A percentile compares a stretch with the other conserved stretches of the same genome.
phyloP scores from a whole-genome alignment of 2,888 invertebrate genomes.

The Schizaphis graminum region DNA sequence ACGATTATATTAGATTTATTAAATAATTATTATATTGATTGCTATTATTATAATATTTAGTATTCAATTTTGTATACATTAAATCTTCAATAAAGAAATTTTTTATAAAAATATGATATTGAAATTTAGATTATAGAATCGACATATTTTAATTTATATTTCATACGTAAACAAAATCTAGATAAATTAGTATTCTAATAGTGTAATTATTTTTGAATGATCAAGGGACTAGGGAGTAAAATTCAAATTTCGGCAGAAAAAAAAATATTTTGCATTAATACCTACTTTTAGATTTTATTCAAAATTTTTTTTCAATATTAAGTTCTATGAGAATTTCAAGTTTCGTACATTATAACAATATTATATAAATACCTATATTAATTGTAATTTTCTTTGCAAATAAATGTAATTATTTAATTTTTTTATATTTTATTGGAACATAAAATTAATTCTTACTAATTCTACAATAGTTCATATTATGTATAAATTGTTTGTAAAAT shows the following conservation, averaged over 20 bases:
- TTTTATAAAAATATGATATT: not conserved
- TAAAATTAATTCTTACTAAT: not conserved
- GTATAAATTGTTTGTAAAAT: not conserved
- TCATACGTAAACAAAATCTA: not conserved
- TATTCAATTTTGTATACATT: not conserved
- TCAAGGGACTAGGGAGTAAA: not conserved
- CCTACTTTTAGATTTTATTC: not conserved
- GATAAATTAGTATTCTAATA: not conserved
- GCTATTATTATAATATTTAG: not conserved
- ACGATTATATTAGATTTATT: not conserved
- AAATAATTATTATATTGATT: not conserved
- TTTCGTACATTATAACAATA: not conserved
- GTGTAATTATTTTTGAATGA: not conserved
- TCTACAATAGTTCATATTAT: not conserved
- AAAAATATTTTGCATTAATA: not conserved
- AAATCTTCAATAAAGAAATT: not conserved
- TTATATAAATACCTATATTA: not conserved
- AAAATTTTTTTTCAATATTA: not conserved
- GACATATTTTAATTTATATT: too few relatives aligned
- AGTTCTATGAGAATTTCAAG: not conserved
- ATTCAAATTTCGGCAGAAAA: not conserved
- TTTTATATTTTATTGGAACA: not conserved
- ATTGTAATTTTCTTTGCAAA: not conserved
- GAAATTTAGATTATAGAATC: too few relatives aligned
- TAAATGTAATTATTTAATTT: not conserved